Percentiles rank a stretch among this genome's conserved stretches.
Conservation (phyloP, 1,140 invertebrate species). For the Hylaeus volcanicus region DNA sequence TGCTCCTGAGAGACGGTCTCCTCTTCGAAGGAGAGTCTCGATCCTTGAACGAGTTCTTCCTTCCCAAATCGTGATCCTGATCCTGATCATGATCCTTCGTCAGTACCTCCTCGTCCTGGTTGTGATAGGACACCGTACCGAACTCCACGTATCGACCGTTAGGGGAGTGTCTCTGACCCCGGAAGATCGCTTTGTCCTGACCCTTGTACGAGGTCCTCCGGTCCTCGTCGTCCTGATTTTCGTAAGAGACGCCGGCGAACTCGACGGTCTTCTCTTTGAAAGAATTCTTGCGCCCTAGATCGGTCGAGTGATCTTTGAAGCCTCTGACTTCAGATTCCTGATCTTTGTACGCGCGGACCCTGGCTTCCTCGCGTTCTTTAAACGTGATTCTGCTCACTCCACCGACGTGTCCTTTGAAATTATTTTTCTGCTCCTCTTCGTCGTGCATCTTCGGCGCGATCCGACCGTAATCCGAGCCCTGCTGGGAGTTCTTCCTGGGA, state of each 20-base stretch:
- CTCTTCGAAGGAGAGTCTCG: conserved; percentile 43
- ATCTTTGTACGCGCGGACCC: conserved; percentile 28
- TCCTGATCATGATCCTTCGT: not conserved
- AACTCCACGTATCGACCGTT: conserved; percentile 56
- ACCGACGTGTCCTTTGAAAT: conserved; percentile 29
- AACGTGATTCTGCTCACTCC: conserved; percentile 55
- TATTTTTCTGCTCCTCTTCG: conserved; percentile 35
- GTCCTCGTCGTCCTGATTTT: conserved; percentile 28
- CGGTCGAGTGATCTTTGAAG: conserved; percentile 31
- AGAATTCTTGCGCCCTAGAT: conserved; percentile 32
- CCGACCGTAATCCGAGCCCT: conserved; percentile 29
- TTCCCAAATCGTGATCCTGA: not conserved
- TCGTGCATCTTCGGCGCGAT: conserved; percentile 24
- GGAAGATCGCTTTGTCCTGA: not conserved
- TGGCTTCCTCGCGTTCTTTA: conserved; percentile 36
- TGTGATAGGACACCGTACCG: conserved; percentile 31
- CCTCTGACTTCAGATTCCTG: conserved; percentile 2
- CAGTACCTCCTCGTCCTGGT: conserved; percentile 1
- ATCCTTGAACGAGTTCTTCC: conserved; percentile 33
- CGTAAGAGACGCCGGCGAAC: conserved; percentile 34
- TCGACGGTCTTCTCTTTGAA: conserved; percentile 54
- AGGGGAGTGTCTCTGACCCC: conserved; percentile 14
- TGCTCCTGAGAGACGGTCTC: conserved; percentile 24
- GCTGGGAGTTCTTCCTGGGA: conserved; percentile 46
- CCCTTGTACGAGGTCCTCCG: conserved; percentile 12